Evolutionary conservation across 2,113 vertebrate species (phyloP).

Genomic region (Saccopteryx bilineata): DNA sequence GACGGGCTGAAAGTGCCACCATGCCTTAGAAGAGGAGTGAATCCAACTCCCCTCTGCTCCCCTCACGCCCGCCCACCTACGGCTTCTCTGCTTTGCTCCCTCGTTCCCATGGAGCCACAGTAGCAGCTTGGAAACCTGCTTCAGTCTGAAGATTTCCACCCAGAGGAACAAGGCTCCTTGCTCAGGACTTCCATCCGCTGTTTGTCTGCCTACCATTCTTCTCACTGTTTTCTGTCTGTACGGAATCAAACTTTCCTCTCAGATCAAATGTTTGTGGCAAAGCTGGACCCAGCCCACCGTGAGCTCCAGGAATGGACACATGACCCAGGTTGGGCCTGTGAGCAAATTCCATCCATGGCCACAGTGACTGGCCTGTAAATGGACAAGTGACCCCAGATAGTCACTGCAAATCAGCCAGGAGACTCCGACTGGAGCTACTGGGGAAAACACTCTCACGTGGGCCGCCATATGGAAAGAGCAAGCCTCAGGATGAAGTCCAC

Average conservation of each 20-base stretch:
- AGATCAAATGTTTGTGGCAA: background rate
- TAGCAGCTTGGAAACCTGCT: conserved; percentile 45
- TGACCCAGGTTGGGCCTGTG: background rate
- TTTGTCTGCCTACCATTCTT: background rate
- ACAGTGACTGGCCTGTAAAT: background rate
- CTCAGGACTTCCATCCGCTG: background rate
- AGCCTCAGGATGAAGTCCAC: background rate
- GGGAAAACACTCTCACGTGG: background rate
- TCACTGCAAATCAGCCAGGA: background rate
- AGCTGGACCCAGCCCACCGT: background rate
- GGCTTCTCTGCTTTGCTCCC: conserved; percentile 8
- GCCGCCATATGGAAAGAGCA: background rate
- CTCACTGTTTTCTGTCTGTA: background rate
- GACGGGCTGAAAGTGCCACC: background rate
- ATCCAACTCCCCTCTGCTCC: conserved; percentile 29
- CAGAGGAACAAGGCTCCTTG: background rate
- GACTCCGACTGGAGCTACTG: background rate
- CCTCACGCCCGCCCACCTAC: background rate
- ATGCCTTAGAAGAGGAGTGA: background rate
- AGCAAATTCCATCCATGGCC: background rate
- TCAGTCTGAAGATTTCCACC: background rate
- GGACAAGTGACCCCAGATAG: background rate
- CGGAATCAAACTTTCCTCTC: background rate
- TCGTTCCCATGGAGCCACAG: conserved; percentile 31
- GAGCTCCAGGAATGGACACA: background rate